A percentile compares a stretch with the other conserved stretches of the same genome.
phyloP scores from a whole-genome alignment of 2,113 vertebrate species.

The Arothron firmamentum region DNA sequence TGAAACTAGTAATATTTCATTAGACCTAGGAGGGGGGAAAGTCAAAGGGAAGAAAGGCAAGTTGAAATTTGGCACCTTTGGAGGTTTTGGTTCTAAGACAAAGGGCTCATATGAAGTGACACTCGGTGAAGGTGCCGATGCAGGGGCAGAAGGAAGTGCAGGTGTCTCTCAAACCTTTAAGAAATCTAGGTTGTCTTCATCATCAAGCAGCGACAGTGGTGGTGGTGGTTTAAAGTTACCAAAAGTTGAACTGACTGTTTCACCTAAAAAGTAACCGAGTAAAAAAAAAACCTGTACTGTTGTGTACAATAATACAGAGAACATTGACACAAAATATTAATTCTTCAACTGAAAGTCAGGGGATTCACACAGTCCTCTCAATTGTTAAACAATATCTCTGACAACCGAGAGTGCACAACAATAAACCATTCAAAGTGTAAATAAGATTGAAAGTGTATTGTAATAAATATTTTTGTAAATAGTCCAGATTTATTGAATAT shows the following conservation, averaged over 20 bases:
- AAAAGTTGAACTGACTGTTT: conserved; percentile 76
- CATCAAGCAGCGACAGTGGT: conserved; percentile 87
- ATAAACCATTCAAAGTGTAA: conserved; percentile 74
- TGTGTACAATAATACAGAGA: conserved; percentile 36
- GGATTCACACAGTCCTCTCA: conserved; percentile 42
- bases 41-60: conserved; percentile 79
- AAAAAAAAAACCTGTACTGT: conserved; percentile 26
- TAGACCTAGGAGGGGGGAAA: conserved; percentile 72
- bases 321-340: too few relatives aligned
- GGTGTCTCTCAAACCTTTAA: conserved; percentile 73
- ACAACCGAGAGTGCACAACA: conserved; percentile 49
- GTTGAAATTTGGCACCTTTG: conserved; percentile 92
- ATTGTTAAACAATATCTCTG: conserved; percentile 10
- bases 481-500: conserved; percentile 72
- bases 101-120: conserved; percentile 94
- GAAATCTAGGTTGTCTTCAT: conserved; percentile 81
- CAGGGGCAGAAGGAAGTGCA: conserved; percentile 59
- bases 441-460: conserved; percentile 78
- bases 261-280: conserved; percentile 77
- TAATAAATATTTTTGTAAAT: conserved; percentile 79
- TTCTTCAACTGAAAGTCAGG: neutral
- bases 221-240: conserved; percentile 78
- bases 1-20: conserved; percentile 72
- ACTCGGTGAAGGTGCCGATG: conserved; percentile 78
- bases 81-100: conserved; percentile 87